Base-by-base conservation (phyloP, 30 jellyfish, hydroid and myxozoan genomes). In the Aurelia aurita complex sp. Pacific region DNA sequence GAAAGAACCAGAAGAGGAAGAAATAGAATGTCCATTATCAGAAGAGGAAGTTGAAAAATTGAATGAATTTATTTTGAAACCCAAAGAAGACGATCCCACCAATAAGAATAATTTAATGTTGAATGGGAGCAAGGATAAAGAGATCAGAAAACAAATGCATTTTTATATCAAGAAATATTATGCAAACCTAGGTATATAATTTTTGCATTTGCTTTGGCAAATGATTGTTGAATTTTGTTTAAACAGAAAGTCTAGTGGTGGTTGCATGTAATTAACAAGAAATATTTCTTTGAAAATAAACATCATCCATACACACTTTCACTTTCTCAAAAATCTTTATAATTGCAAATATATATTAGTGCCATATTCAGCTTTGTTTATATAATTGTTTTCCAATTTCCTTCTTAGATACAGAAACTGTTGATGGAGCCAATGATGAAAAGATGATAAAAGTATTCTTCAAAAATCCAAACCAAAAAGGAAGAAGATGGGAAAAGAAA, bases 71-170 rank as follows among this genome's bases (percentile, higher is more conserved):
- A 5, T 51, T 9, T 35, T 74, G 15, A 51, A 77, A 19, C 38
- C 59, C 33, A 51, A 51, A 23, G 34, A 52, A 53, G 85, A 70
- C 51, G 61, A 82, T 19, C 88, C 57, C 12, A 79, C 54, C 52
- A 64, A 85, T 57, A 68, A 67, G 3, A 63, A n/a, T 7, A 43
- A 55, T 9, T 12, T 92, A 15, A 7, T 81, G 34, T 66, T 94
- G 87, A 54, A 76, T 46, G 79, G 74, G n/a, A 94, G 85, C 80
- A 79, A 88, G 74, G 97, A 94, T 69, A 94, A 94, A 76, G 96
- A 77, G 19, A 91, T 69, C 84, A 84, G 98, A 42, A 94, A 86
- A 64, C 62, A 60, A 85, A 91, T 85, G 23, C 98, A 94, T 68
- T 38, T 74, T 64, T 94, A 66, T 51, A 65, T 94, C 9, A 94